Evolutionary conservation across 2,113 vertebrate species (phyloP).

Genomic region (Oplegnathus fasciatus): DNA sequence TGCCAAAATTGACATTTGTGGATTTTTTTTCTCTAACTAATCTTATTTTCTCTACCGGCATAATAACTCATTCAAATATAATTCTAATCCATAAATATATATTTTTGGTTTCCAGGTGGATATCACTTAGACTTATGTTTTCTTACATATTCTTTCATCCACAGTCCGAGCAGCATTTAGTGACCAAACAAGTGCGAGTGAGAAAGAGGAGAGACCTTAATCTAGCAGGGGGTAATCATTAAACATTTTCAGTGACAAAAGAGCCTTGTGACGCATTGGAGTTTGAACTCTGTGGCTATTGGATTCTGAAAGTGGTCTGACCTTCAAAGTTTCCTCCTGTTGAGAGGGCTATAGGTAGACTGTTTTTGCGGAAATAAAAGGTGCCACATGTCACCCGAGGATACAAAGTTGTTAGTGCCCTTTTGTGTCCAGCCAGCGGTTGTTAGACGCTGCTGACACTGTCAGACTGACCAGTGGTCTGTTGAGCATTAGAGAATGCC

Average conservation of each 20-base stretch:
- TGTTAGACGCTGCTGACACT: constrained; percentile 46
- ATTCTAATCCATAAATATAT: not conserved
- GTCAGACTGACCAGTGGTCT: constrained; percentile 50
- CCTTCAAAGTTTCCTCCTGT: constrained; percentile 71
- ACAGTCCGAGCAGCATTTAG: not conserved
- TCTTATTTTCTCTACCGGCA: not conserved
- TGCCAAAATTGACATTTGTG: too few species aligned
- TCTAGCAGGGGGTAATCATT: constrained; percentile 52
- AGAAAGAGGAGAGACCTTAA: not conserved
- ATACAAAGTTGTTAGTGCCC: constrained; percentile 36
- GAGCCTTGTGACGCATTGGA: constrained; percentile 23
- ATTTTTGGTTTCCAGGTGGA: not conserved
- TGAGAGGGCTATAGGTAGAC: constrained; percentile 36
- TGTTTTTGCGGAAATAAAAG: constrained; percentile 48
- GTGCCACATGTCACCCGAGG: constrained; percentile 41
- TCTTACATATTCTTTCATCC: not conserved
- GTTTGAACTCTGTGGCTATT: constrained; percentile 24
- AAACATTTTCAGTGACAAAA: constrained; percentile 66
- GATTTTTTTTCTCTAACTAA: too few species aligned
- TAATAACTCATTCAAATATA: not conserved
- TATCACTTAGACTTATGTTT: not conserved
- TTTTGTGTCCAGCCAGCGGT: constrained; percentile 56
- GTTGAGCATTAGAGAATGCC: constrained; percentile 50
- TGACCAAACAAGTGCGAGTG: not conserved
- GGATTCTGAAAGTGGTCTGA: constrained; percentile 70